Evolutionary conservation across 2,797 vertebrate species (phyloP), one percentile per base, ranked within the genome.

Genomic region (Typhlichthys subterraneus): DNA sequence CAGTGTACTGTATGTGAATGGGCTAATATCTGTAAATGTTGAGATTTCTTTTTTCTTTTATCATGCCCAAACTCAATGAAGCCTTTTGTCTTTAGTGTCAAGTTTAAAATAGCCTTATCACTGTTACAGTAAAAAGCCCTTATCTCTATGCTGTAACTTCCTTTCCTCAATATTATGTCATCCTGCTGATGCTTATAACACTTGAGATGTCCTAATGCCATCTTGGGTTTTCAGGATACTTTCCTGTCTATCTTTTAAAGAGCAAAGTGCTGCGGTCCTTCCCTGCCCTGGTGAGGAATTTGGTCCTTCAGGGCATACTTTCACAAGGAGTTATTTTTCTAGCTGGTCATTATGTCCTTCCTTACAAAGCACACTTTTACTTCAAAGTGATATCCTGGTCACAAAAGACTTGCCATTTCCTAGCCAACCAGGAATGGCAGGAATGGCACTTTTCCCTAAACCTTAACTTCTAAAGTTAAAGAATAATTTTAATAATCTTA

Each of bases 251-350:
- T 2, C 15, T 65, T 17, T 23, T 2, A 17, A 9, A 11, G 45
- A 8, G 23, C 31, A 7, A 12, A 31, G 53, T 13, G 7, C 59
- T 50, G 45, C 14, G 53, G 54, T 58, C 33, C 5, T 46, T 57
- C 49, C 67, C 65, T 69, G 72, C 56, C 74, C 68, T 65, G 19
- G 53, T 7, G 7, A 63, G 65, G 61, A 72, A 63, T 75, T 52
- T 58, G 19, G n/a, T 38, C 67, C 78, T 69, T 68, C 19, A 31
- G 64, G 63, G 50, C 23, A 65, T 5, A 48, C 19, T 52, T 73
- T 66, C 53, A 65, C 33, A 4, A 17, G 19, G 48, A 57, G 55
- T 38, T 59, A 59, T 19, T 64, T 17, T 19, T 9, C 45, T 12
- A 53, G 13, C 59, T 73, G 65, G 17, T 66, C 38, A 49, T 23